Percentiles rank a stretch among this genome's conserved stretches.
Conservation (phyloP, 2,797 vertebrate species). For the Meriones psammophilus region DNA sequence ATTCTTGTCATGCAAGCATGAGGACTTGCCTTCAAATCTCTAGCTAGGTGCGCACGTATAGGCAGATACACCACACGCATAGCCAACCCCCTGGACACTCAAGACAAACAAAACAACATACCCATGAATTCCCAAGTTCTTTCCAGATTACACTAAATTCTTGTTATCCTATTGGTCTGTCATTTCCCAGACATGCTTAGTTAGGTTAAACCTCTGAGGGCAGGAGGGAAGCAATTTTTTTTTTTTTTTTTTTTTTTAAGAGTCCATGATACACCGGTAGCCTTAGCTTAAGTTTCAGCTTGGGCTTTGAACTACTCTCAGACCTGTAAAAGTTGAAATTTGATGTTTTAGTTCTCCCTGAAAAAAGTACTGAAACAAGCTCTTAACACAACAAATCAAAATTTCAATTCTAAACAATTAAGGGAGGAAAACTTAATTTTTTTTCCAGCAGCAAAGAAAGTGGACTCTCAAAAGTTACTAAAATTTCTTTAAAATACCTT, state of each 20-base stretch:
- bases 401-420: not conserved
- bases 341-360: not conserved
- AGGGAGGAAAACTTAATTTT: not conserved
- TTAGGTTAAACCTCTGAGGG: not conserved
- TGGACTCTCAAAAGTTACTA: not conserved
- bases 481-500: constrained; percentile 44
- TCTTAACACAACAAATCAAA: constrained; percentile 33
- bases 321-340: constrained; percentile 28
- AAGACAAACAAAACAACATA: not conserved
- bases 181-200: not conserved
- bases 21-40: not conserved
- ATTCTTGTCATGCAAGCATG: not conserved
- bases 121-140: constrained; percentile 1
- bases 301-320: constrained; percentile 56
- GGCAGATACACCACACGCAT: too few species aligned
- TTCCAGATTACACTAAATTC: not conserved
- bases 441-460: constrained; percentile 4
- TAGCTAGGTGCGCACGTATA: not conserved
- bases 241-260: too few species aligned
- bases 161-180: not conserved
- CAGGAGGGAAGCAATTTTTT: not conserved
- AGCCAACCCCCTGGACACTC: not conserved
- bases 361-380: not conserved
- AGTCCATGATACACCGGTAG: not conserved
- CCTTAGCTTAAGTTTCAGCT: not conserved